Percentiles rank a stretch among this genome's conserved stretches.
These are phyloP conservation scores for Cheirogaleus medius DNA, from an alignment of 2,113 vertebrate species.

Conservation along the genomic window DNA sequence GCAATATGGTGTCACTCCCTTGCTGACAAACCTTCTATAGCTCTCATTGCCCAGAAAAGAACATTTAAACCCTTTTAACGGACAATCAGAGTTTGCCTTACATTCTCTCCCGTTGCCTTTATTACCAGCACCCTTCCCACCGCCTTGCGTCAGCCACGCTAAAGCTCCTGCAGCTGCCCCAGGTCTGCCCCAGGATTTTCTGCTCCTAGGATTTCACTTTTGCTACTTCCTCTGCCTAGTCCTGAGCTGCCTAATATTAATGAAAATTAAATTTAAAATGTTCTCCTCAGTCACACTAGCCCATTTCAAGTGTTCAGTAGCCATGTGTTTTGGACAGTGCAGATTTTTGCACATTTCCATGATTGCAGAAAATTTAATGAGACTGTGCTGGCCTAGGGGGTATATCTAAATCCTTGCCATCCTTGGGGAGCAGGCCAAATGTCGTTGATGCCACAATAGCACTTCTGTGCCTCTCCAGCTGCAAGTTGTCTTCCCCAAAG, in stretches of 20 bases:
- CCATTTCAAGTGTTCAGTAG: neutral
- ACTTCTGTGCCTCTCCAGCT: slow-evolving; percentile 25
- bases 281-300: neutral
- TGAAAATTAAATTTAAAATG: neutral
- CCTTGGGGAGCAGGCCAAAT: slow-evolving; percentile 25
- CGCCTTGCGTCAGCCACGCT: neutral
- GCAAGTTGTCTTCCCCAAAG: slow-evolving; percentile 17
- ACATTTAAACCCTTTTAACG: neutral
- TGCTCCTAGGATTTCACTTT: neutral
- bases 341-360: neutral
- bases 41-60: neutral
- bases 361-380: neutral
- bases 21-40: neutral
- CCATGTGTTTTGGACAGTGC: neutral
- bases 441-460: neutral
- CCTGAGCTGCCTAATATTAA: neutral
- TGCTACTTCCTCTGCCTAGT: neutral
- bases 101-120: rapidly evolving
- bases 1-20: neutral
- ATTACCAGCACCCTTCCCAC: neutral
- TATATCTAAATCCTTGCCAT: neutral
- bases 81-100: neutral
- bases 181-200: neutral
- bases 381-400: neutral
- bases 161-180: neutral